Evolutionary conservation across 2,888 invertebrate genomes (phyloP).

Genomic region (Tetragonula carbonaria): DNA sequence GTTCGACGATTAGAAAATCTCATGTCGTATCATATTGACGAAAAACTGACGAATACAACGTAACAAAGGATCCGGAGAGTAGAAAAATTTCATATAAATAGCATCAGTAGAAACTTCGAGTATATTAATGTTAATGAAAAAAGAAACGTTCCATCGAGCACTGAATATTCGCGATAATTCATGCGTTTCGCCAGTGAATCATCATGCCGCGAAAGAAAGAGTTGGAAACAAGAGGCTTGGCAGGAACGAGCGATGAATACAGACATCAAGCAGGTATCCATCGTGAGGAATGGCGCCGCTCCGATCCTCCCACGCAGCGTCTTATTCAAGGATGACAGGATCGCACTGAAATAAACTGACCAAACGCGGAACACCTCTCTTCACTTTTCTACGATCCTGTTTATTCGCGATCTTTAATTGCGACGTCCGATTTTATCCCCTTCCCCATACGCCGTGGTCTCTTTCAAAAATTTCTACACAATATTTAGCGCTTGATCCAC

Average conservation of each 20-base stretch:
- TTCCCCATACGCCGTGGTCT: neutral
- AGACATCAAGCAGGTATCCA: conserved; percentile 19
- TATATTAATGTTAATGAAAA: neutral
- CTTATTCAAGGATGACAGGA: conserved; percentile 39
- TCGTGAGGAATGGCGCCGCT: conserved; percentile 28
- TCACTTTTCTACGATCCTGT: neutral
- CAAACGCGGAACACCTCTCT: neutral
- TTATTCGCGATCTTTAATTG: neutral
- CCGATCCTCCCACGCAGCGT: conserved; percentile 26
- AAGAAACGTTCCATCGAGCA: neutral
- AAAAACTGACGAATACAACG: too few species aligned
- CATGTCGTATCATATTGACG: too few species aligned
- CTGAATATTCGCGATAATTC: conserved; percentile 5
- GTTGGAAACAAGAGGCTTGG: conserved; percentile 1
- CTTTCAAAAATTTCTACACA: neutral
- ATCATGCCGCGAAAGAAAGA: neutral
- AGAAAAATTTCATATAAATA: neutral
- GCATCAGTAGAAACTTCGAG: too few species aligned
- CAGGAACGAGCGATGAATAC: conserved; percentile 13
- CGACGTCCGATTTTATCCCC: neutral
- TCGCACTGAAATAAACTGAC: conserved; percentile 18
- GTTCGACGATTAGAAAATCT: too few species aligned
- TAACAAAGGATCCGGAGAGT: neutral
- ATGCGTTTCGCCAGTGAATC: conserved; percentile 6
- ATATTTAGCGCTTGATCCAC: accelerated